A percentile compares a stretch with the other conserved stretches of the same genome.
phyloP scores from a whole-genome alignment of 2,888 invertebrate genomes.

The Cryptus viduatorius region DNA sequence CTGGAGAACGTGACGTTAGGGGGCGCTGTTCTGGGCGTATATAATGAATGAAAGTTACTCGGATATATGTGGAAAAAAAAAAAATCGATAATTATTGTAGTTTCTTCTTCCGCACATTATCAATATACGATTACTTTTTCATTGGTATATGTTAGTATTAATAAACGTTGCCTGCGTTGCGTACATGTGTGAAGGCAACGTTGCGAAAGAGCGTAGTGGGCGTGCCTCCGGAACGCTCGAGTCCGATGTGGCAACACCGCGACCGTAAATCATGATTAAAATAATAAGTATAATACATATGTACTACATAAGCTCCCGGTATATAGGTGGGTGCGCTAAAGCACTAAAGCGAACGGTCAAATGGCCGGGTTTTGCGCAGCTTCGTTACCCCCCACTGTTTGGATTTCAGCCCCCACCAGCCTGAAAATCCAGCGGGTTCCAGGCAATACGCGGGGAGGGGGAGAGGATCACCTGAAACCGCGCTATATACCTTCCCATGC shows the following conservation, averaged over 20 bases:
- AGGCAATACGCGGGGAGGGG: constrained; percentile 72
- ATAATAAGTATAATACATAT: constrained; percentile 83
- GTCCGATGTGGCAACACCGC: constrained; percentile 81
- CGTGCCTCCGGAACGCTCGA: constrained; percentile 73
- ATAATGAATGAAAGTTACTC: background rate
- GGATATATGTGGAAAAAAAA: background rate
- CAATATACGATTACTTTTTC: constrained; percentile 69
- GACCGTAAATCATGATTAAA: constrained; percentile 84
- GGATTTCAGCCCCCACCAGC: constrained; percentile 64
- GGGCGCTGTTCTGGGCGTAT: background rate
- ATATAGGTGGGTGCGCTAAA: constrained; percentile 80
- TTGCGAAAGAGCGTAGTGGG: constrained; percentile 77
- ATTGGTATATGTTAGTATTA: constrained; percentile 24
- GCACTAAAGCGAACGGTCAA: constrained; percentile 66
- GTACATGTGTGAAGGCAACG: constrained; percentile 56
- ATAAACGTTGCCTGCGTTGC: constrained; percentile 39
- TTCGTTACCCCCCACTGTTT: constrained; percentile 75
- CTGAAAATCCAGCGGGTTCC: constrained; percentile 77
- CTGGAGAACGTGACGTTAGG: background rate
- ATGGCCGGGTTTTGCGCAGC: constrained; percentile 82
- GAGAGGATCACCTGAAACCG: constrained; percentile 79
- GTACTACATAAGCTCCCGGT: constrained; percentile 78
- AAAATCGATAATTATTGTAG: constrained; percentile 23
- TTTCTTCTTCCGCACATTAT: constrained; percentile 53
- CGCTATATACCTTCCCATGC: constrained; percentile 79